Evolutionary conservation across 2,113 vertebrate species (phyloP).

Genomic region (Columba livia): DNA sequence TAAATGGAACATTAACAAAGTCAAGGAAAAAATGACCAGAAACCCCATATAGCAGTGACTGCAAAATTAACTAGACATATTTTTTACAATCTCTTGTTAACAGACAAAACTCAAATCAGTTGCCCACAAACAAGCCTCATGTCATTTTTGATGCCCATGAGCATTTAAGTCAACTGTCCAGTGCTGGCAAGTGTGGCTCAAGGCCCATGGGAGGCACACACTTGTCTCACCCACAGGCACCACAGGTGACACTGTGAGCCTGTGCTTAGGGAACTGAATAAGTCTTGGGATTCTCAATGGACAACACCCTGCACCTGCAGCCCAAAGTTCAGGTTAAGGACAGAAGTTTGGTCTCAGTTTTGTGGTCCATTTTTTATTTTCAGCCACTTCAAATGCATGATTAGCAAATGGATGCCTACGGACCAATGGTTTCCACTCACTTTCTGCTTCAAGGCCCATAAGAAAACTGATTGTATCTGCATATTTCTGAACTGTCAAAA

Average conservation of each 20-base stretch:
- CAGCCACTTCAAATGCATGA: neutral
- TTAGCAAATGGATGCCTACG: neutral
- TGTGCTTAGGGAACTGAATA: neutral
- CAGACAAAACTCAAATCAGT: neutral
- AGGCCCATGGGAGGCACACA: too few relatives aligned
- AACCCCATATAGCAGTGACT: fast-evolving
- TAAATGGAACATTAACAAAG: neutral
- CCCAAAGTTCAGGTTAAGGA: neutral
- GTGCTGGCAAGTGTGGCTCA: neutral
- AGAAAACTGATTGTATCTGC: neutral
- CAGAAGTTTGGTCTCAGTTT: neutral
- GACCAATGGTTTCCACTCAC: neutral
- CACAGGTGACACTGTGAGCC: neutral
- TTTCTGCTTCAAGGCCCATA: neutral
- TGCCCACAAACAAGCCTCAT: neutral
- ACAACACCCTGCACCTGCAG: neutral
- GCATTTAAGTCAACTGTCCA: neutral
- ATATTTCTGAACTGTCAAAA: neutral
- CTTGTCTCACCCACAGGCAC: neutral
- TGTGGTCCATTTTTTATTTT: neutral
- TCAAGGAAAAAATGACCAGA: neutral
- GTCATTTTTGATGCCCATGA: neutral
- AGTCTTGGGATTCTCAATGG: neutral
- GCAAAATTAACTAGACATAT: neutral
- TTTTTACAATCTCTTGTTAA: neutral